phyloP scores from a whole-genome alignment of 2,888 invertebrate species.

The Mesoligia furuncula region DNA sequence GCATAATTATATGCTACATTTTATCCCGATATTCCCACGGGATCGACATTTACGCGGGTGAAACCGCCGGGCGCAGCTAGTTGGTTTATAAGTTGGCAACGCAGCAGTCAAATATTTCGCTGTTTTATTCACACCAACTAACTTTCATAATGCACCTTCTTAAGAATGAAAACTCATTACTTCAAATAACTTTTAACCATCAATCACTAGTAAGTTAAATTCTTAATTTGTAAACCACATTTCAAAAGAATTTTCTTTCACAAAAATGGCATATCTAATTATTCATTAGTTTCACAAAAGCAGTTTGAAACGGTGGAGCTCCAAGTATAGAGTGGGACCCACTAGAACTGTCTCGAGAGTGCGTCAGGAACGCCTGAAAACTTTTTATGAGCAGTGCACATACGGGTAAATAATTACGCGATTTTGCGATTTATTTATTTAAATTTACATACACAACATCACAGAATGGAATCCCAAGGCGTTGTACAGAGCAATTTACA shows the following conservation, averaged over 20 bases:
- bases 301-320: conserved; percentile 41
- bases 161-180: neutral
- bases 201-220: neutral
- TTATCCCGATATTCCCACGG: too few species aligned
- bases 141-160: neutral
- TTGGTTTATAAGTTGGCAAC: too few species aligned
- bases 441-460: too few species aligned
- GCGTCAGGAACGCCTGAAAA: conserved; percentile 19
- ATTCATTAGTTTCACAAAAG: conserved; percentile 48
- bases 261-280: conserved; percentile 22
- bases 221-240: neutral
- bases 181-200: neutral
- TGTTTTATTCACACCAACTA: neutral
- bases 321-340: conserved; percentile 20
- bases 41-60: too few species aligned
- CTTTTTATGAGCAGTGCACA: neutral
- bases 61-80: too few species aligned
- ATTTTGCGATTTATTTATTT: neutral
- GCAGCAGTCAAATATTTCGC: too few species aligned
- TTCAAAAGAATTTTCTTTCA: conserved; percentile 14
- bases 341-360: conserved; percentile 63
- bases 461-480: too few species aligned
- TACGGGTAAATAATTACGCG: neutral
- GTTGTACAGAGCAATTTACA: too few species aligned
- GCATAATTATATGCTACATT: too few species aligned